Percentiles rank a stretch among this genome's conserved stretches.
Conservation (phyloP, 2,113 vertebrate genomes). For the Ochotona princeps region DNA sequence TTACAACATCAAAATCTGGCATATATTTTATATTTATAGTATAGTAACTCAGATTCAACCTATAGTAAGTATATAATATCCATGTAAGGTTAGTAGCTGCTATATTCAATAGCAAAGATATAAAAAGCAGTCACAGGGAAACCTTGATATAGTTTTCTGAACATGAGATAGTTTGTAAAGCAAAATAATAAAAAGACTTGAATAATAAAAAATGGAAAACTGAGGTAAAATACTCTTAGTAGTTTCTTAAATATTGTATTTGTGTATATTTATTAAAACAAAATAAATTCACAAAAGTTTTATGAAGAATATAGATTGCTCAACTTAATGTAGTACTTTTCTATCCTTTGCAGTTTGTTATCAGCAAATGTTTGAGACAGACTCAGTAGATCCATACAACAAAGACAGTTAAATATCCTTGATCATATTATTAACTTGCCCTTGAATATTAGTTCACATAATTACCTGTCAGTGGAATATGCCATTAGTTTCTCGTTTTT, state of each 20-base stretch:
- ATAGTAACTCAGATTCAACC: not conserved
- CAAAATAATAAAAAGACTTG: not conserved
- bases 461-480: conserved; percentile 84
- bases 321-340: not conserved
- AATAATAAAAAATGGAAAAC: too few relatives aligned
- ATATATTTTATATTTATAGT: not conserved
- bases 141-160: not conserved
- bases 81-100: not conserved
- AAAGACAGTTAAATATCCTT: conserved; percentile 81
- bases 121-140: not conserved
- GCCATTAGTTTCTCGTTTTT: conserved; percentile 52
- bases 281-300: not conserved
- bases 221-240: not conserved
- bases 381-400: conserved; percentile 51
- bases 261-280: not conserved
- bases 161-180: not conserved
- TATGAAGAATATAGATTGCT: not conserved
- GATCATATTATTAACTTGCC: conserved; percentile 82
- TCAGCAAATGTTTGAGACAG: conserved; percentile 78
- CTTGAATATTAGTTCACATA: conserved; percentile 85
- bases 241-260: not conserved
- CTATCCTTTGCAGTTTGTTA: not conserved
- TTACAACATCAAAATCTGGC: not conserved
- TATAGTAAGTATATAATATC: not conserved
- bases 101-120: rapidly evolving